phyloP scores from a whole-genome alignment of 1,140 invertebrate genomes.

The Telenomus remus region DNA sequence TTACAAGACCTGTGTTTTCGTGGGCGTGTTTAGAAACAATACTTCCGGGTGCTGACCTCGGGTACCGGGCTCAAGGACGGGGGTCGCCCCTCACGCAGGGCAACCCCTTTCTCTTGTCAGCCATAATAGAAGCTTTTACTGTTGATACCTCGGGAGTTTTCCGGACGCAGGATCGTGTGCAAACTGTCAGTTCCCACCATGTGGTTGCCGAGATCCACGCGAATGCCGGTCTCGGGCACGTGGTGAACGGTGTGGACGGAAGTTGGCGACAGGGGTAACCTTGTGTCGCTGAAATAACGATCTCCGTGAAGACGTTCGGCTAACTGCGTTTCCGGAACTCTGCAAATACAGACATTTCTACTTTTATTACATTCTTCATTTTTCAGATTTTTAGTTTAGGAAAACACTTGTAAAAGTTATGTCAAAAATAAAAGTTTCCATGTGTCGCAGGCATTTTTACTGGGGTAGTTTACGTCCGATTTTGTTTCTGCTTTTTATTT shows the following conservation, averaged over 20 bases:
- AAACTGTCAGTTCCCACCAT: slow-evolving; percentile 73
- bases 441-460: too few species aligned
- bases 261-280: slow-evolving; percentile 67
- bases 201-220: slow-evolving; percentile 73
- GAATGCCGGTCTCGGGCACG: slow-evolving; percentile 56
- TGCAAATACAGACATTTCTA: slow-evolving; percentile 38
- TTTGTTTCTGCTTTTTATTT: too few species aligned
- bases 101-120: slow-evolving; percentile 76
- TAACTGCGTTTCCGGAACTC: slow-evolving; percentile 69
- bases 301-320: slow-evolving; percentile 70
- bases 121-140: slow-evolving; percentile 79
- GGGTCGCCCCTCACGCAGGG: slow-evolving; percentile 70
- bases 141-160: slow-evolving; percentile 75
- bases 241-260: slow-evolving; percentile 57
- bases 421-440: too few species aligned
- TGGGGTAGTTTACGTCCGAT: too few species aligned
- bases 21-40: slow-evolving; percentile 67
- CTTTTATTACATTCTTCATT: neutral
- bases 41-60: slow-evolving; percentile 72
- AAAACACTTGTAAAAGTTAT: too few species aligned
- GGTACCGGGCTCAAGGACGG: slow-evolving; percentile 71
- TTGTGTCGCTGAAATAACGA: slow-evolving; percentile 68
- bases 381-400: too few species aligned
- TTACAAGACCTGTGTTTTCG: slow-evolving; percentile 28
- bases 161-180: slow-evolving; percentile 70